Conservation (phyloP, 2,113 vertebrate genomes). For the Albula goreensis region DNA sequence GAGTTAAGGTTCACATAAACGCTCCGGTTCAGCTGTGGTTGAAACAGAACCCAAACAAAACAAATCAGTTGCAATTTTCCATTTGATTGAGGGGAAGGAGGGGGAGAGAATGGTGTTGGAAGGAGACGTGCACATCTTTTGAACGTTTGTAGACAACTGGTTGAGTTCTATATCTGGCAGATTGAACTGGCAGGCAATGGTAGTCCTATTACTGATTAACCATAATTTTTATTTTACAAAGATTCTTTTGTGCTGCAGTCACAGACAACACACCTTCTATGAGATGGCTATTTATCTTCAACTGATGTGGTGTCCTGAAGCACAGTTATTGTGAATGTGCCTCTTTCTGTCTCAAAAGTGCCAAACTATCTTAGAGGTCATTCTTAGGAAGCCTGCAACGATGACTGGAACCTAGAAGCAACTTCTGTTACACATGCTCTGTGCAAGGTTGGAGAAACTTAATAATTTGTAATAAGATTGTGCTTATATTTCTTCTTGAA, state of each 20-base stretch:
- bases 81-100: conserved; percentile 24
- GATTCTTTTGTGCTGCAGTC: conserved; percentile 3
- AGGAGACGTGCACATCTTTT: background rate
- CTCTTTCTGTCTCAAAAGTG: conserved; percentile 16
- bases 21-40: conserved; percentile 9
- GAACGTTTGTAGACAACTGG: background rate
- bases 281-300: background rate
- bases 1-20: conserved; percentile 26
- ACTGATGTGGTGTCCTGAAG: background rate
- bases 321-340: conserved; percentile 9
- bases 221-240: conserved; percentile 23
- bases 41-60: conserved; percentile 30
- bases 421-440: too few relatives aligned
- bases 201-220: conserved; percentile 11
- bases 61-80: conserved; percentile 36
- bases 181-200: background rate
- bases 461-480: too few relatives aligned
- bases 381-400: too few relatives aligned
- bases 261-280: conserved; percentile 4
- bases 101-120: too few relatives aligned
- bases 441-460: too few relatives aligned
- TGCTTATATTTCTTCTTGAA: too few relatives aligned
- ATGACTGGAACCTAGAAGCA: too few relatives aligned
- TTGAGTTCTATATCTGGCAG: background rate
- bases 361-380: background rate